Conservation (phyloP, 2,888 invertebrate genomes). For the Meliscaeva auricollis region DNA sequence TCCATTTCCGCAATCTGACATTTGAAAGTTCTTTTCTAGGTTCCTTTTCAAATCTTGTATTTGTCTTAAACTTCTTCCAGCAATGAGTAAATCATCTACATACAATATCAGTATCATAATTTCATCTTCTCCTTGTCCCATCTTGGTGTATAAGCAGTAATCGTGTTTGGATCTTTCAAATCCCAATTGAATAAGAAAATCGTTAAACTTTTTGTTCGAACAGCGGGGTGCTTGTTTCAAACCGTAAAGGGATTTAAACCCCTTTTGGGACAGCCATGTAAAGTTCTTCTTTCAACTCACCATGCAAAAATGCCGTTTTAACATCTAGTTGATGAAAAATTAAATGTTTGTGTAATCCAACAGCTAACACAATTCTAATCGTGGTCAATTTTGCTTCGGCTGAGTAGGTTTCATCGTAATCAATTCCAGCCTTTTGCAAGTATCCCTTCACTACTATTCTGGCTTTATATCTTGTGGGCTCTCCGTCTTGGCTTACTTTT, state of each 20-base stretch:
- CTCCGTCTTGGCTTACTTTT: conserved; percentile 45
- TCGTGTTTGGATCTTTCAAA: conserved; percentile 37
- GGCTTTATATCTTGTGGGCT: conserved; percentile 37
- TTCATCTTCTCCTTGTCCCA: neutral
- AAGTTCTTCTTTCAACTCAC: conserved; percentile 48
- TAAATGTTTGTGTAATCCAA: conserved; percentile 23
- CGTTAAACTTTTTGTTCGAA: conserved; percentile 54
- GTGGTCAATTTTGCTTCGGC: conserved; percentile 61
- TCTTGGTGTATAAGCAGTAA: conserved; percentile 18
- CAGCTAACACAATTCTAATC: conserved; percentile 49
- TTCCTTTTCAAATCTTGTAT: no score
- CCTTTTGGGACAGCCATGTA: conserved; percentile 59
- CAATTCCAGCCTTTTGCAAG: conserved; percentile 55
- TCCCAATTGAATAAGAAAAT: conserved; percentile 21
- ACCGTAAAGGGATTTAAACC: conserved; percentile 45
- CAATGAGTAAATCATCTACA: no score
- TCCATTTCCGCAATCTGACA: no score
- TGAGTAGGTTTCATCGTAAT: conserved; percentile 53
- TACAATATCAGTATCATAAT: no score
- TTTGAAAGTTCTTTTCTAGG: no score
- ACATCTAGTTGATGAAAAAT: conserved; percentile 50
- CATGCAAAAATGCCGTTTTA: conserved; percentile 56
- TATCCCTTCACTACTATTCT: conserved; percentile 58
- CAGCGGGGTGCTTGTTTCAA: conserved; percentile 56
- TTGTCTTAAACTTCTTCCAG: no score